Conservation (phyloP, 2,113 vertebrate genomes). For the Tachysurus vachellii region DNA sequence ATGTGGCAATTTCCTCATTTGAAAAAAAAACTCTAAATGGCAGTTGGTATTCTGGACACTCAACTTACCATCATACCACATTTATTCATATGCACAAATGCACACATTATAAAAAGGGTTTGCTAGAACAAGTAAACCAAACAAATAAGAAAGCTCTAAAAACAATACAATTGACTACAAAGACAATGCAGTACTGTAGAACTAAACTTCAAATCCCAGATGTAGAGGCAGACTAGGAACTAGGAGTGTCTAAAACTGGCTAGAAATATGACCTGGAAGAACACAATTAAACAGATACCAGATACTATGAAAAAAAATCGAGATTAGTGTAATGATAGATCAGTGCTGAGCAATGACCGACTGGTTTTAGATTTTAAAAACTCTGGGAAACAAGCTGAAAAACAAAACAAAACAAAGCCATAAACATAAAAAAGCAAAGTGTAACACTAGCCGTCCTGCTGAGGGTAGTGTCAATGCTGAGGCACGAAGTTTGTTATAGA, state of each 20-base stretch:
- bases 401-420: no score
- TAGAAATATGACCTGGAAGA: background rate
- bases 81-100: background rate
- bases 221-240: background rate
- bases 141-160: background rate
- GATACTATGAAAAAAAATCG: background rate
- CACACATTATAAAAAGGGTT: background rate
- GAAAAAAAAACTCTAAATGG: background rate
- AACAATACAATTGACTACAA: background rate
- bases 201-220: background rate
- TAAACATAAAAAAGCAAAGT: background rate
- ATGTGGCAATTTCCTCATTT: background rate
- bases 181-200: background rate
- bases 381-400: background rate
- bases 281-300: background rate
- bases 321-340: background rate
- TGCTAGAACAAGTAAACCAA: background rate
- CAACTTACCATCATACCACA: background rate
- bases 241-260: background rate
- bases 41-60: background rate
- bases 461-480: background rate
- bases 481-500: constrained; percentile 9
- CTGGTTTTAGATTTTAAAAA: background rate
- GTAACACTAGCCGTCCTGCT: background rate
- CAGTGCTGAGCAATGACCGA: background rate